Evolutionary conservation across 2,888 invertebrate genomes (phyloP).

Genomic region (Gymnosoma rotundatum): DNA sequence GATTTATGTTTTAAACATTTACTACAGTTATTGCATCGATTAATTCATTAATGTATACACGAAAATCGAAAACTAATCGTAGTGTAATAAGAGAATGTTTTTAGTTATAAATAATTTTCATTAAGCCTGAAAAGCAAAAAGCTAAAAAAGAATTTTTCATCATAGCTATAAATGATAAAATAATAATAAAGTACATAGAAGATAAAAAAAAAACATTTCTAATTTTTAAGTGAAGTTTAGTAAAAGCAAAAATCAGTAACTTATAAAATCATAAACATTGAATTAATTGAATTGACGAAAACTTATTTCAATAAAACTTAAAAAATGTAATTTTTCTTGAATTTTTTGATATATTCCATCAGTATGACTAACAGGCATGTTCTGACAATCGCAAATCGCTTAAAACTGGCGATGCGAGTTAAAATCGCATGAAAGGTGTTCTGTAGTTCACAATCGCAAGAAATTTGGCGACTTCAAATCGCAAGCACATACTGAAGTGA

Average conservation of each 20-base stretch:
- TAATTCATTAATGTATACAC: slow-evolving; percentile 11
- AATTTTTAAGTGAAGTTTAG: slow-evolving; percentile 63
- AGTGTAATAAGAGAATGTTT: slow-evolving; percentile 51
- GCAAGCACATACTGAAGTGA: no score
- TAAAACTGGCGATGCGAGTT: no score
- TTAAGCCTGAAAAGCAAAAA: slow-evolving; percentile 45
- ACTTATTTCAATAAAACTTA: slow-evolving; percentile 56
- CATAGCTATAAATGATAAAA: slow-evolving; percentile 41
- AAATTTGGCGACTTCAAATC: no score
- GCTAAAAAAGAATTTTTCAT: slow-evolving; percentile 36
- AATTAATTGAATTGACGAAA: slow-evolving; percentile 40
- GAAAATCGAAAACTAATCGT: slow-evolving; percentile 39
- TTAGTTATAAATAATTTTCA: slow-evolving; percentile 30
- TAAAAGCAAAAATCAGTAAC: slow-evolving; percentile 10
- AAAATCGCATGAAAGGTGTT: no score
- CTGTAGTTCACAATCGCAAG: no score
- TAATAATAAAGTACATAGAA: slow-evolving; percentile 9
- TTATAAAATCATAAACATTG: slow-evolving; percentile 47
- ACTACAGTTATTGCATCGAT: slow-evolving; percentile 12
- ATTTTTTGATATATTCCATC: not conserved
- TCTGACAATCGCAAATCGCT: no score
- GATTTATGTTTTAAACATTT: slow-evolving; percentile 7
- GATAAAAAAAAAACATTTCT: slow-evolving; percentile 31
- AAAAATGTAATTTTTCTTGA: not conserved
- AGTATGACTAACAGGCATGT: no score